Base-by-base conservation (phyloP, 2,113 vertebrate genomes). In the Laterallus jamaicensis region DNA sequence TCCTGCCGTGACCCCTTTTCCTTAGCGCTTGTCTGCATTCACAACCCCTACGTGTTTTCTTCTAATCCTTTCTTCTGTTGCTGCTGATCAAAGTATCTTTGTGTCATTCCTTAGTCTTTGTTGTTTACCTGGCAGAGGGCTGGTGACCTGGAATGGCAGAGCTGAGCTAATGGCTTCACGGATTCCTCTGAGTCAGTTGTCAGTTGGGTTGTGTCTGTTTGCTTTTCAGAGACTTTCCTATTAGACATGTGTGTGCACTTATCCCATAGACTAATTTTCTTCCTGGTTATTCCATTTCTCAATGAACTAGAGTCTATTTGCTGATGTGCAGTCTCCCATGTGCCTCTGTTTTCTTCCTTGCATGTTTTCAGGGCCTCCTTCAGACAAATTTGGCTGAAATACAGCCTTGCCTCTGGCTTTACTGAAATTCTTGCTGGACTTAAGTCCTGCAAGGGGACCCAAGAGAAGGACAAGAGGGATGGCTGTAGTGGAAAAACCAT, bases 281-380 rank as follows among this genome's bases (percentile, higher is more conserved):
- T 79, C 82, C 62, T 68, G 32, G 14, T 47, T 85, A n/a, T 60
- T 80, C 5, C 8, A n/a, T 70, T 86, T 70, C 37, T 58, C 37
- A 17, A 2, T 74, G 64, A 86, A 40, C 16, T 17, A 2, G 12
- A 12, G 60, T 52, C 19, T 26, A 0, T 47, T 81, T 78, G 25
- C 28, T 1, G 5, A 2, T 1, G 0, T 8, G 0, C 32, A 85
- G 78, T 84, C 19, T 59, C 59, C 50, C 11, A 2, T 20, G 4
- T 10, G 10, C 5, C 17, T 37, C 0, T 21, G 6, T 84, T 67
- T 54, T 84, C 25, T 85, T 86, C 39, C 35, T 62, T 70, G 21
- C 15, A 19, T 67, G 2, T 74, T 86, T 39, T 83, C 16, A 28
- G 44, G 32, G 24, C 35, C 8, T 4, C 9, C 21, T 88, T 56